Conservation (phyloP, 2,797 vertebrate species). For the Dallia pectoralis region DNA sequence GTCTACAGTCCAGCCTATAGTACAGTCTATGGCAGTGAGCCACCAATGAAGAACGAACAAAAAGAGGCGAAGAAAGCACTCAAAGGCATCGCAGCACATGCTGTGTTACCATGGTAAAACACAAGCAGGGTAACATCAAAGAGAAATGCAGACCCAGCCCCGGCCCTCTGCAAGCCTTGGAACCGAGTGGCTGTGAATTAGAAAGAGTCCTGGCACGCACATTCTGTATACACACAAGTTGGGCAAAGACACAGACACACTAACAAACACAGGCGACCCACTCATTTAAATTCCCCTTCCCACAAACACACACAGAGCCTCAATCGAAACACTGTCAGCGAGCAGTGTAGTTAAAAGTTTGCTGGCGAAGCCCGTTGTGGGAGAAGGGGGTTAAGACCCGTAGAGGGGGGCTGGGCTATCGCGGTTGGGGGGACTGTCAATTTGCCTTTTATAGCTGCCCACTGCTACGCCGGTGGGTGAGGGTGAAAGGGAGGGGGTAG, state of each 20-base stretch:
- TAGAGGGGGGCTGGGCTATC: conserved; percentile 63
- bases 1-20: conserved; percentile 32
- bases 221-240: neutral
- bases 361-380: conserved; percentile 26
- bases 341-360: conserved; percentile 23
- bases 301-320: conserved; percentile 14
- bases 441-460: conserved; percentile 66
- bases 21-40: conserved; percentile 63
- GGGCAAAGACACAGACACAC: neutral
- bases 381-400: conserved; percentile 44
- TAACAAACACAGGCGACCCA: neutral
- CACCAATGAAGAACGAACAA: conserved; percentile 46
- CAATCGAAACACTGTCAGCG: conserved; percentile 42
- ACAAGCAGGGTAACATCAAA: conserved; percentile 54
- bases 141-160: conserved; percentile 14
- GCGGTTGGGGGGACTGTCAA: conserved; percentile 43
- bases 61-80: conserved; percentile 36
- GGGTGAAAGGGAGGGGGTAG: conserved; percentile 43
- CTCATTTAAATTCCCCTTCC: neutral
- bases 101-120: conserved; percentile 74
- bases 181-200: conserved; percentile 37
- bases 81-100: conserved; percentile 70
- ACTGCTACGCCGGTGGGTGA: conserved; percentile 23
- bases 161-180: conserved; percentile 56
- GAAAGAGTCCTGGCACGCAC: neutral